These are phyloP conservation scores for Asarcornis scutulata DNA, from an alignment of 2,113 vertebrate species.

Conservation along the genomic window DNA sequence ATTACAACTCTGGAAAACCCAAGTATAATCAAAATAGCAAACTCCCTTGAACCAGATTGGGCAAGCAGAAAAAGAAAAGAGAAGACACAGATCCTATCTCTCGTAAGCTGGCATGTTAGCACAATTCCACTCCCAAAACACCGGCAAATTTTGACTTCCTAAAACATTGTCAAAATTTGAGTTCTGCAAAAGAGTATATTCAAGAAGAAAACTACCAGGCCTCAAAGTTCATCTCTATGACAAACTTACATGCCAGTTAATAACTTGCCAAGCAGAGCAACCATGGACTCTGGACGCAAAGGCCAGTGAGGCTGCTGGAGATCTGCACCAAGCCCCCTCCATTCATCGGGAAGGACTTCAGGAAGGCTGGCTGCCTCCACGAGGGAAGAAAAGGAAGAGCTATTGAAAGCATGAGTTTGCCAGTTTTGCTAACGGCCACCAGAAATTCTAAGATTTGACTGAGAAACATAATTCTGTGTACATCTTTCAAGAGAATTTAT, in stretches of 20 bases:
- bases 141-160: not conserved
- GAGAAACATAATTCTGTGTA: fast-evolving
- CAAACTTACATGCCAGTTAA: not conserved
- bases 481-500: not conserved
- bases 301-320: not conserved
- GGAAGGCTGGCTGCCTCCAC: not conserved
- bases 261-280: not conserved
- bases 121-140: not conserved
- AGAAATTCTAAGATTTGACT: not conserved
- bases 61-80: not conserved
- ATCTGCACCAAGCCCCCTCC: not conserved
- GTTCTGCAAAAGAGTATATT: not conserved
- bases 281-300: not conserved
- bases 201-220: not conserved
- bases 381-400: not conserved
- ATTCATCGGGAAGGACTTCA: not conserved
- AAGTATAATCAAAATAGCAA: constrained; percentile 14
- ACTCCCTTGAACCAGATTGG: not conserved
- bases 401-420: not conserved
- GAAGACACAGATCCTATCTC: not conserved
- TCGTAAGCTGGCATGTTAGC: not conserved
- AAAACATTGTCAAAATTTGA: not conserved
- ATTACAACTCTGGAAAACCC: not conserved
- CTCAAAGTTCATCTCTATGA: not conserved
- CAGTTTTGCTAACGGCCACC: not conserved